Conservation (phyloP, 2,888 invertebrate genomes). For the Pachliopta kotzebuea region DNA sequence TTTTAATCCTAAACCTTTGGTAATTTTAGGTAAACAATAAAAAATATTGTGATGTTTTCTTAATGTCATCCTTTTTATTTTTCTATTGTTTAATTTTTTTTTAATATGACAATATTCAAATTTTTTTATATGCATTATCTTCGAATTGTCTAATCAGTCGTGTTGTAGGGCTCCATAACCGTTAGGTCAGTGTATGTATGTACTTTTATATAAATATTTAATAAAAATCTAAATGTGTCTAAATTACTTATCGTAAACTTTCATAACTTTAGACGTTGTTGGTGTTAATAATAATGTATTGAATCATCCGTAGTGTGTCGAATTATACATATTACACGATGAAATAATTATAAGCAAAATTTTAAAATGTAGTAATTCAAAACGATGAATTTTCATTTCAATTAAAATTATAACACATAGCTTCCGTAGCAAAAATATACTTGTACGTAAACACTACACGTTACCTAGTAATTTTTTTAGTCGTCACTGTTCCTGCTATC, state of each 20-base stretch:
- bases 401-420: background rate
- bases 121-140: background rate
- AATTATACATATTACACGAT: constrained; percentile 30
- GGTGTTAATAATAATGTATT: constrained; percentile 21
- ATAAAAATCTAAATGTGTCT: constrained; percentile 12
- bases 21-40: no score
- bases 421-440: background rate
- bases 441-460: constrained; percentile 11
- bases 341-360: background rate
- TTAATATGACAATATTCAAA: background rate
- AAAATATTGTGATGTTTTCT: background rate
- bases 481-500: background rate
- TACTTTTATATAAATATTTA: constrained; percentile 20
- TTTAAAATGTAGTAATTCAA: background rate
- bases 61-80: no score
- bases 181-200: constrained; percentile 13
- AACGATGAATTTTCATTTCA: background rate
- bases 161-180: constrained; percentile 13
- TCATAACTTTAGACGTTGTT: constrained; percentile 19
- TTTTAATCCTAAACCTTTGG: background rate
- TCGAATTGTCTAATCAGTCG: background rate
- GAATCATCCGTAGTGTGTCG: constrained; percentile 4
- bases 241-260: constrained; percentile 13
- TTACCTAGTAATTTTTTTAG: constrained; percentile 1
- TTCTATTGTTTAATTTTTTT: no score